Evolutionary conservation across 2,113 vertebrate genomes (phyloP), one percentile per base, ranked within the genome.

Genomic region (Pseudorasbora parva): DNA sequence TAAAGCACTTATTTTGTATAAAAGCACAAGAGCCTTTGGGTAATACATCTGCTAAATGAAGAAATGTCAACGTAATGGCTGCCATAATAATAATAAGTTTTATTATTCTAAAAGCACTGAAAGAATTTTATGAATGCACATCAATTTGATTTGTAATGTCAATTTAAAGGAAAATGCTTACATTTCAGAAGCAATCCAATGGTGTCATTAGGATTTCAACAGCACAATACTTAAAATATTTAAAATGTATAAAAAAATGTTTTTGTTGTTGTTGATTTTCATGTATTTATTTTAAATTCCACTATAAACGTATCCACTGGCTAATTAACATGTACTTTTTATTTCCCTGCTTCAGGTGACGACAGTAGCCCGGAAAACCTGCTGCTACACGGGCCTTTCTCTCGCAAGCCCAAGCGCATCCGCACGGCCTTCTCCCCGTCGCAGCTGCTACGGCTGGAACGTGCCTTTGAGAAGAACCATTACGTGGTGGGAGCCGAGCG

Each of bases 401-500:
- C 94, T 77, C 90, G 93, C 83, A 95, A 96, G 87, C 93, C 94
- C 72, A 95, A 95, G 87, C 87, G 93, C 68, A 95, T 95, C 87
- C 88, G 93, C 11, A 95, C 92, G 1, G 94, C 94, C 47, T 95
- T 96, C 88, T 95, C 94, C 0, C 94, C 94, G 0, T 95, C 95
- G 0, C 94, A 95, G 91, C 94, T 95, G 82, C 92, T 94, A 4
- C 90, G 93, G 0, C 90, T 95, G 81, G 94, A 95, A 59, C 91
- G 92, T 19, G 93, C 94, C 82, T 95, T 96, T 57, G 95, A 96
- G 88, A 95, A 95, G 84, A 95, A 95, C 64, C 93, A 96, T 89
- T 96, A 96, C 9, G 95, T 96, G 15, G 95, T 96, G 10, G 95
- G 95, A 47, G 93, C 94, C 0, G 95, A 95, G 88, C 91, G 95